Evolutionary conservation across 2,888 invertebrate species (phyloP).

Genomic region (Ceratothoa steindachneri): DNA sequence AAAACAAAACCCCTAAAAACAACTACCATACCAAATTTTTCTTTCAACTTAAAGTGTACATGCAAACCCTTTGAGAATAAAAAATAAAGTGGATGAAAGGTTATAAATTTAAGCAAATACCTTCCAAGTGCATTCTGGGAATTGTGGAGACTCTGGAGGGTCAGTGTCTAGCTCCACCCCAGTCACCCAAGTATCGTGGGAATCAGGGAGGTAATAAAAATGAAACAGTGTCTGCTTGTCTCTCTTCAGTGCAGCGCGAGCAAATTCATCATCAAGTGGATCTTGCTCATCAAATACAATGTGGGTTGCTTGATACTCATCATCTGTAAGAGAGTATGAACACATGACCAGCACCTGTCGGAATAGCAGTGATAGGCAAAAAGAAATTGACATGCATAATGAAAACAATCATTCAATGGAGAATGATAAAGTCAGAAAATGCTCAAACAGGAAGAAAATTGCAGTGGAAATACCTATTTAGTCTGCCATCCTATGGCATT

Average conservation of each 20-base stretch:
- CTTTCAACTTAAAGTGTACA: too few species aligned
- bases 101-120: too few species aligned
- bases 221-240: conserved; percentile 80
- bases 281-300: conserved; percentile 80
- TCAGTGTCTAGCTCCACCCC: conserved; percentile 47
- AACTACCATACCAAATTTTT: too few species aligned
- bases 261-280: conserved; percentile 83
- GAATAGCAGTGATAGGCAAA: not conserved
- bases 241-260: conserved; percentile 72
- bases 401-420: too few species aligned
- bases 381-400: too few species aligned
- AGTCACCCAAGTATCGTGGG: conserved; percentile 75
- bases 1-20: too few species aligned
- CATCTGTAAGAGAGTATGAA: conserved; percentile 68
- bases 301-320: conserved; percentile 86
- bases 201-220: conserved; percentile 95
- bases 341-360: not conserved
- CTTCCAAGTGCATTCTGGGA: conserved; percentile 36
- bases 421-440: too few species aligned
- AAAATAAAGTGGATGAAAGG: too few species aligned
- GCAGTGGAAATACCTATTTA: too few species aligned
- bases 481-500: too few species aligned
- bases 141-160: conserved; percentile 40
- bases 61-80: too few species aligned
- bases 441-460: too few species aligned